Percentiles rank a stretch among this genome's conserved stretches.
phyloP scores from a whole-genome alignment of 2,888 invertebrate genomes.

The Chirona hameri region DNA sequence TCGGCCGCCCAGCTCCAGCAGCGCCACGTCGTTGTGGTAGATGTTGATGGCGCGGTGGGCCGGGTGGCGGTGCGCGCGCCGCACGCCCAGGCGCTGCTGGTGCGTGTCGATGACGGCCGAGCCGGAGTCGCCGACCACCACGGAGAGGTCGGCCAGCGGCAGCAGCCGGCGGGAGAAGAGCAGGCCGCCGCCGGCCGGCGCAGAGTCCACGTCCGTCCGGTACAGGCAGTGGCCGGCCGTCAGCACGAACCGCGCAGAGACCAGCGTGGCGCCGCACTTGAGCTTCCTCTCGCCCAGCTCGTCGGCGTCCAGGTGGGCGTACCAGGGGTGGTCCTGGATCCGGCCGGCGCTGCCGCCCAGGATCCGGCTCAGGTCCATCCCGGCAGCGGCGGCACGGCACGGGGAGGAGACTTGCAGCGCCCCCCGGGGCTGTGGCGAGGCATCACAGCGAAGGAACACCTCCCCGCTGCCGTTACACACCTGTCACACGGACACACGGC shows the following conservation, averaged over 20 bases:
- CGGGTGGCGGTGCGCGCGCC: slow-evolving; percentile 10
- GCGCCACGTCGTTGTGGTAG: slow-evolving; percentile 29
- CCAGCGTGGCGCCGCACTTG: slow-evolving; percentile 25
- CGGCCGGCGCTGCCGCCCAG: slow-evolving; percentile 7
- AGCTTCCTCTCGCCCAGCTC: slow-evolving; percentile 22
- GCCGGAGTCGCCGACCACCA: slow-evolving; percentile 29
- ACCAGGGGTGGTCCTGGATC: slow-evolving; percentile 5
- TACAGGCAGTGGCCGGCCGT: slow-evolving; percentile 27
- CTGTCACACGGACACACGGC: not conserved
- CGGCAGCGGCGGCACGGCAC: not conserved
- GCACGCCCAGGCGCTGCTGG: slow-evolving; percentile 9
- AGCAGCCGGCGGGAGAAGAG: slow-evolving; percentile 22
- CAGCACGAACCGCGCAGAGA: slow-evolving; percentile 12
- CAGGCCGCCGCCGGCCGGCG: not conserved
- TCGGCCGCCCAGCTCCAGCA: slow-evolving; percentile 1
- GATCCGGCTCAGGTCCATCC: slow-evolving; percentile 2
- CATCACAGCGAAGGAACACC: not conserved
- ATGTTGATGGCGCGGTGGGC: slow-evolving; percentile 24
- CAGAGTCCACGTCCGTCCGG: slow-evolving; percentile 6
- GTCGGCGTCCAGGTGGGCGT: slow-evolving; percentile 13
- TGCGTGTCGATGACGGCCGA: slow-evolving; percentile 3
- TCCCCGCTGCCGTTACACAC: slow-evolving; percentile 26
- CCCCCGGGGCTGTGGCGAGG: too few relatives aligned
- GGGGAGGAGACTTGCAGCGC: not conserved
- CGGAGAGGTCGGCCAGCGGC: not conserved